Percentiles rank a stretch among this genome's conserved stretches.
phyloP scores from a whole-genome alignment of 2,888 invertebrate species.

The Polylopha cassiicola region DNA sequence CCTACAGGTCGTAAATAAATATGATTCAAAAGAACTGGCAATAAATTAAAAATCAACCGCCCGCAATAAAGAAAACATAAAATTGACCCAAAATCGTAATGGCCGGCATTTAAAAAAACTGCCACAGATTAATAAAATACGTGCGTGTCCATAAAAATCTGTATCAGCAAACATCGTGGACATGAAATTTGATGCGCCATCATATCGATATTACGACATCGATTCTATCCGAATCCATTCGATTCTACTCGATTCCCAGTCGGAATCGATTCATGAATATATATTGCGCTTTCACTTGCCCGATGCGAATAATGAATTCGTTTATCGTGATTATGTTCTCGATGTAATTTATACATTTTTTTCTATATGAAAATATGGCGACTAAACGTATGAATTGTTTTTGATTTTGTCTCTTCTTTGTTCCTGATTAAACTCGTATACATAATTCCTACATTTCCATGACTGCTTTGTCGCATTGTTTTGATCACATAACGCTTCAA shows the following conservation, averaged over 20 bases:
- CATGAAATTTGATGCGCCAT: constrained; percentile 46
- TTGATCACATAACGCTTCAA: constrained; percentile 1
- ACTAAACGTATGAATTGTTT: constrained; percentile 14
- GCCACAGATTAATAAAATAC: constrained; percentile 22
- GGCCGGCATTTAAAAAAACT: constrained; percentile 13
- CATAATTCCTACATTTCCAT: background rate
- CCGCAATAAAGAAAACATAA: background rate
- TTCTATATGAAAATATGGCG: constrained; percentile 17
- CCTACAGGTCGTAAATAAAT: too few species aligned
- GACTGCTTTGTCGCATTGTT: constrained; percentile 4
- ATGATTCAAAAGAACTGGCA: too few species aligned
- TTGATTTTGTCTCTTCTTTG: constrained; percentile 18
- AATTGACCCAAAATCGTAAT: constrained; percentile 13
- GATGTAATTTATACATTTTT: constrained; percentile 25
- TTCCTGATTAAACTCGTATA: constrained; percentile 7
- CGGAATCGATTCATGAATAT: constrained; percentile 57
- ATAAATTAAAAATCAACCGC: background rate
- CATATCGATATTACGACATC: constrained; percentile 51
- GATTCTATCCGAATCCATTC: constrained; percentile 33
- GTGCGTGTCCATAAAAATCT: constrained; percentile 30
- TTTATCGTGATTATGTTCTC: constrained; percentile 27
- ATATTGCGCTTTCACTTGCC: constrained; percentile 37
- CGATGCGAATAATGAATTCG: constrained; percentile 29
- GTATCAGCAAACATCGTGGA: constrained; percentile 33
- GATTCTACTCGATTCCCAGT: constrained; percentile 33